These are phyloP conservation scores for Ondatra zibethicus DNA, from an alignment of 2,113 vertebrate species.

Conservation along the genomic window DNA sequence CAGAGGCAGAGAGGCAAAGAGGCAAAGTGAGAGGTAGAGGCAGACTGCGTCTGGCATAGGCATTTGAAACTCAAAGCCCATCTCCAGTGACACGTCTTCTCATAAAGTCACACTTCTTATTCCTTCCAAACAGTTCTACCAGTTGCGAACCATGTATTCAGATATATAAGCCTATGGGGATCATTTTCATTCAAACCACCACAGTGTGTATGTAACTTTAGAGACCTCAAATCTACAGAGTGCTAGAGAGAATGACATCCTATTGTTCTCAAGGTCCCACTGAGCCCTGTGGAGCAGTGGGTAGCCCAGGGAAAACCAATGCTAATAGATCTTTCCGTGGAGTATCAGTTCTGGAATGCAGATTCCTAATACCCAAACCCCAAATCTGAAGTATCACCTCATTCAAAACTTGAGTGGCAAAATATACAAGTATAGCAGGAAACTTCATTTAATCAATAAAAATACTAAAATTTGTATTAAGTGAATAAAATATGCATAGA, in stretches of 20 bases:
- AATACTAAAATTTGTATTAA: background rate
- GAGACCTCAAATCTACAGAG: background rate
- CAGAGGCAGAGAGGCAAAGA: background rate
- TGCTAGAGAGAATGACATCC: background rate
- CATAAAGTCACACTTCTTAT: background rate
- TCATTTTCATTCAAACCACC: background rate
- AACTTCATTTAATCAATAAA: background rate
- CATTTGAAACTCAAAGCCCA: background rate
- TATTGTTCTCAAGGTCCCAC: background rate
- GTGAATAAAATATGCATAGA: background rate
- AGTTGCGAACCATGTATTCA: too few species aligned
- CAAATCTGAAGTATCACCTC: background rate
- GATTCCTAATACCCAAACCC: background rate
- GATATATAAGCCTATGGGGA: background rate
- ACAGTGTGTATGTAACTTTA: background rate
- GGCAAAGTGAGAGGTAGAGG: background rate
- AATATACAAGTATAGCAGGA: background rate
- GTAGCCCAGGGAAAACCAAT: background rate
- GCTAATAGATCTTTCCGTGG: background rate
- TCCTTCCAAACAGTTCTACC: background rate
- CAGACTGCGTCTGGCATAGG: background rate
- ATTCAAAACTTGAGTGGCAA: background rate
- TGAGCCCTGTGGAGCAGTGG: background rate
- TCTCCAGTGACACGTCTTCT: background rate
- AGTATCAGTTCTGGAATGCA: background rate